These are phyloP conservation scores for Eristalis arbustorum DNA, from an alignment of 2,888 invertebrate genomes.

Conservation along the genomic window DNA sequence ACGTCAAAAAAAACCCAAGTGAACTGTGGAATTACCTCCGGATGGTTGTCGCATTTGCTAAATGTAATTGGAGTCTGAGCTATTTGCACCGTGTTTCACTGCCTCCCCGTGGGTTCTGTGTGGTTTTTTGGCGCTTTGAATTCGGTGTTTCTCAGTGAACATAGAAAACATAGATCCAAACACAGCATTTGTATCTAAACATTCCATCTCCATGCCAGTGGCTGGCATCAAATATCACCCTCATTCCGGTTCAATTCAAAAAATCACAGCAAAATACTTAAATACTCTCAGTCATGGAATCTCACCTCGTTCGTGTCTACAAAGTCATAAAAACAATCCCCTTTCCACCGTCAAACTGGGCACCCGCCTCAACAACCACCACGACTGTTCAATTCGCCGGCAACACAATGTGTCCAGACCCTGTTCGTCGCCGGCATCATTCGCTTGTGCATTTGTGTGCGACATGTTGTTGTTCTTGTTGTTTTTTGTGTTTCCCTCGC, in stretches of 20 bases:
- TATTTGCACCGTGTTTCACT: not conserved
- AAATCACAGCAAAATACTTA: no score
- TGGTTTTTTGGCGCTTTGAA: constrained; percentile 7
- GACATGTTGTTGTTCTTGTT: constrained; percentile 11
- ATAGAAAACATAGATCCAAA: not conserved
- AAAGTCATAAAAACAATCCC: not conserved
- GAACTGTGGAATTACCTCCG: not conserved
- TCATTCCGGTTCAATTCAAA: not conserved
- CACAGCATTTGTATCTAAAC: not conserved
- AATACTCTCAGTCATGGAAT: not conserved
- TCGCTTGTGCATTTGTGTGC: not conserved
- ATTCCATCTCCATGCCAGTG: not conserved
- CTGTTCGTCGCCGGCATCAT: constrained; percentile 15
- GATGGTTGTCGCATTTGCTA: not conserved
- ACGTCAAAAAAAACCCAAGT: not conserved
- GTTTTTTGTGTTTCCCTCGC: not conserved
- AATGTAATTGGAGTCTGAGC: no score
- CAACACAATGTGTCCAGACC: constrained; percentile 1
- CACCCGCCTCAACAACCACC: not conserved
- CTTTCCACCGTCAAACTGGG: not conserved
- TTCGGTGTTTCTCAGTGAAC: not conserved
- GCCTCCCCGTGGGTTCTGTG: not conserved
- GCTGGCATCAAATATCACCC: not conserved
- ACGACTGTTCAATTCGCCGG: constrained; percentile 9
- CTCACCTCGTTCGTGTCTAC: not conserved